Base-by-base conservation (phyloP, 2,113 vertebrate species). In the Rhipidura dahli region DNA sequence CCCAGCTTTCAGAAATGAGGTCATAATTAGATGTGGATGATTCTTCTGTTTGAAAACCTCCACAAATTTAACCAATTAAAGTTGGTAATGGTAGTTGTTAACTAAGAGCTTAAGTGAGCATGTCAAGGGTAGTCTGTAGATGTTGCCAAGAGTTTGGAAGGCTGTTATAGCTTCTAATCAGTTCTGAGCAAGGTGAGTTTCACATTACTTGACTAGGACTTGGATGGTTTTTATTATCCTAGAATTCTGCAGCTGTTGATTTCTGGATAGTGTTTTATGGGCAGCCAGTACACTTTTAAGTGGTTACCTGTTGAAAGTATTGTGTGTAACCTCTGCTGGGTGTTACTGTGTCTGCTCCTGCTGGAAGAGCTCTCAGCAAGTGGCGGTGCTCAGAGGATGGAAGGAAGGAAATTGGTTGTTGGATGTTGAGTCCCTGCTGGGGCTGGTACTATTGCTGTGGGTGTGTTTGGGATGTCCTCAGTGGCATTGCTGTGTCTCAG, bases 371-470 rank as follows among this genome's bases (percentile, higher is more conserved):
- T 59, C 21, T 39, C 16, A 35, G 39, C 4, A 59, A 42, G 73
- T 14, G 16, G 20, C 27, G 21, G 30, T 8, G 19, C 57, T 12
- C 15, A 64, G 30, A 51, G 44, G 40, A 56, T 63, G 51, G 24
- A 15, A 59, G 56, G 20, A 45, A 22, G 26, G 51, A 42, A 56
- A 22, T 2, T 5, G 26, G 26, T 31, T 54, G 23, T 39, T 33
- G 59, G 51, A 17, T n/a, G 22, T 11, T 23, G 11, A 61, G 47
- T 13, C 13, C 1, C 8, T 70, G 16, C 30, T 65, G 64, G 49
- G 26, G 64, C 37, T 82, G 69, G 17, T 33, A 10, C 10, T 22
- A 7, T 17, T 0, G 2, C 13, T 0, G 1, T 5, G n/a, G 26
- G 5, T 21, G 42, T 44, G 61, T 31, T 75, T 31, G 19, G 51